Base-by-base conservation (phyloP, 35 echinoderm and acorn worm species). In the Apostichopus japonicus region DNA sequence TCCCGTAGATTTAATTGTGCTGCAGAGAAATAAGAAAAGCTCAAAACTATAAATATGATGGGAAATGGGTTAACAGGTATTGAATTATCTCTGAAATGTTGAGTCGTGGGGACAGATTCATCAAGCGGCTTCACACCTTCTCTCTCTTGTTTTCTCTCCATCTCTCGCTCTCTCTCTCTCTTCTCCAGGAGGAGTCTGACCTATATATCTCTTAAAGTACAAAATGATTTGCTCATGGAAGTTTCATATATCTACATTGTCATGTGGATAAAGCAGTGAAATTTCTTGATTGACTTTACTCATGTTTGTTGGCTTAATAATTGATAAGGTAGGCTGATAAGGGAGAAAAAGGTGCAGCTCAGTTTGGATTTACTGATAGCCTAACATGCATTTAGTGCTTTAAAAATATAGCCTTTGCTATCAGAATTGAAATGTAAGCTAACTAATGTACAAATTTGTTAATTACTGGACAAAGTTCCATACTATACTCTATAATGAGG, bases 51-150 rank as follows among this genome's bases (percentile, higher is more conserved):
- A 84, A 84, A 84, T 84, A 84, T 84, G 81, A 89, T 52, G 56
- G 44, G 63, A 89, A 89, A 19, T 89, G 67, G 86, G 86, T 89
- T 89, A 89, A 89, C 86, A 89, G 67, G 86, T 89, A 89, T 89
- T 89, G 86, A 89, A 89, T 89, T 89, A 84, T 84, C 81, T 57
- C 81, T 19, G 59, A 89, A 89, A 89, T 89, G 86, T 72, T 73
- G 62, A 89, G 56, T 89, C 15, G 67, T 73, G 86, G 44, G 67
- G 86, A 73, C 67, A 89, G 86, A 89, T 72, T 89, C 86, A 89
- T 89, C 86, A 84, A 59, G 81, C 54, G 5, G 57, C 86, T 73
- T 89, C 86, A 89, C 67, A 89, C 86, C 86, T 67, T 80, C 57
- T 87, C 54, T 87, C 15, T 65, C 86, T 11, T 51, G 11, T 14